These are phyloP conservation scores for Andrena trimmerana DNA, from an alignment of 2,888 invertebrate genomes.

Conservation along the genomic window DNA sequence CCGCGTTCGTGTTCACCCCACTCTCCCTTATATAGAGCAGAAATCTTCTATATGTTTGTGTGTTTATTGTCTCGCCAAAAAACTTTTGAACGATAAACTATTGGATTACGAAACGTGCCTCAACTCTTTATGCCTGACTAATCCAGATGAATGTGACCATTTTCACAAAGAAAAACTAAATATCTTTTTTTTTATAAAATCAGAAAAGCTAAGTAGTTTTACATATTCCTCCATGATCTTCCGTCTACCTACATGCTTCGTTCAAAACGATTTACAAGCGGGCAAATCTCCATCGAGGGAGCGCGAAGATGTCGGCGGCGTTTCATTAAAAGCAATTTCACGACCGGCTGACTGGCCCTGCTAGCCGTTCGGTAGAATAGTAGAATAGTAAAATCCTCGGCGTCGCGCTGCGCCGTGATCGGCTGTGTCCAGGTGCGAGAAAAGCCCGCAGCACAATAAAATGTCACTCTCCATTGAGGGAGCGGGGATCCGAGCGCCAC, in stretches of 20 bases:
- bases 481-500: conserved; percentile 70
- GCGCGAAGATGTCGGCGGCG: background rate
- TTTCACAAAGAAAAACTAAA: no score
- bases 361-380: background rate
- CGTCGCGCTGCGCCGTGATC: conserved; percentile 14
- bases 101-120: no score
- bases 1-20: no score
- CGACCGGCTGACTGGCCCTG: background rate
- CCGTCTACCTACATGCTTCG: background rate
- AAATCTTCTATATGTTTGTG: no score
- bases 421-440: conserved; percentile 80
- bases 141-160: no score
- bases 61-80: no score
- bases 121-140: no score
- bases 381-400: conserved; percentile 34
- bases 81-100: no score
- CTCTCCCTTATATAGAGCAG: no score
- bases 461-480: conserved; percentile 78
- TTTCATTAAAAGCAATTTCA: conserved; percentile 47
- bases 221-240: no score
- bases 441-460: conserved; percentile 78
- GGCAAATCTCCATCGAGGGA: background rate
- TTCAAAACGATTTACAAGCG: background rate
- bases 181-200: no score
- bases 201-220: no score